Evolutionary conservation across 2,113 vertebrate species (phyloP).

Genomic region (Morone saxatilis): DNA sequence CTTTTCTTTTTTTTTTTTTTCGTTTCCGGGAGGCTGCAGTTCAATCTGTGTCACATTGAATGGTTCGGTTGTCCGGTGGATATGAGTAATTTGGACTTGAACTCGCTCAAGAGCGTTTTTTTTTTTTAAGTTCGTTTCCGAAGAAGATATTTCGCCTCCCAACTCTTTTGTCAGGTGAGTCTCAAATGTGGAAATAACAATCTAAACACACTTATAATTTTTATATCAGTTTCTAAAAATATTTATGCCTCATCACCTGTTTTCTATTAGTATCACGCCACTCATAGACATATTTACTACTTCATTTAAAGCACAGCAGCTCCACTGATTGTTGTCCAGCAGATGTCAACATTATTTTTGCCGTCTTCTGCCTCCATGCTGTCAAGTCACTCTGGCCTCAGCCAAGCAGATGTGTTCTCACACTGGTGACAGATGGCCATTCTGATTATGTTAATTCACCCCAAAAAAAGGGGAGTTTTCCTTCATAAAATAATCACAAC

Average conservation of each 20-base stretch:
- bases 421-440: slow-evolving; percentile 84
- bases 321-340: slow-evolving; percentile 59
- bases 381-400: slow-evolving; percentile 71
- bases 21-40: not conserved
- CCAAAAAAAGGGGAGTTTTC: slow-evolving; percentile 12
- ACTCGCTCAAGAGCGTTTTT: no score
- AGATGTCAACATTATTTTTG: slow-evolving; percentile 71
- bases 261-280: not conserved
- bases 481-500: slow-evolving; percentile 22
- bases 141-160: slow-evolving; percentile 29
- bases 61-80: slow-evolving; percentile 39
- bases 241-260: not conserved
- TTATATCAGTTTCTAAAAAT: not conserved
- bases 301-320: not conserved
- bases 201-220: not conserved
- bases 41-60: not conserved
- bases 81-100: slow-evolving; percentile 80
- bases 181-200: not conserved
- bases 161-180: slow-evolving; percentile 77
- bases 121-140: slow-evolving; percentile 46
- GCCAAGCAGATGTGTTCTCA: slow-evolving; percentile 81
- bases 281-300: no score
- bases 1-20: not conserved
- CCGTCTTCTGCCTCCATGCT: slow-evolving; percentile 65
- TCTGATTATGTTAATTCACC: slow-evolving; percentile 81